Evolutionary conservation across 2,797 vertebrate species (phyloP).

Genomic region (Crypturellus tataupa): DNA sequence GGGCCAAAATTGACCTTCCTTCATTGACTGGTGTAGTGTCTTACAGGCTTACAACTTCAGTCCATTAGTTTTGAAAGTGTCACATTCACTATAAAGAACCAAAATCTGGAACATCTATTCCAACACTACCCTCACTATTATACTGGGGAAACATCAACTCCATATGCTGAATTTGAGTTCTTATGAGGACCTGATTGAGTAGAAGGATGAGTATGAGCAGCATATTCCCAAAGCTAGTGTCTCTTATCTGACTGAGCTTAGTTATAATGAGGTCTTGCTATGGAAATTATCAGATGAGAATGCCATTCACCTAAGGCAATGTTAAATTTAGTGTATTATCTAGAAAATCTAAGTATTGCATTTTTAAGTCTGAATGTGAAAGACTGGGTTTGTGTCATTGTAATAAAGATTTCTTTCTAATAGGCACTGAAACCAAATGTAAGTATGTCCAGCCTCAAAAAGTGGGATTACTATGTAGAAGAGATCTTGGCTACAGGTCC

Average conservation of each 20-base stretch:
- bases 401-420: slow-evolving; percentile 71
- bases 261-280: background rate
- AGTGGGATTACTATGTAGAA: slow-evolving; percentile 95
- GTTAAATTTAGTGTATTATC: background rate
- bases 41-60: background rate
- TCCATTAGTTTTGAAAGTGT: background rate
- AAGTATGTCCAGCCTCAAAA: slow-evolving; percentile 90
- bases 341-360: background rate
- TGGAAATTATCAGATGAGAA: background rate
- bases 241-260: background rate
- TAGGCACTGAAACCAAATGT: slow-evolving; percentile 90
- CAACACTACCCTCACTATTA: background rate
- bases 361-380: background rate
- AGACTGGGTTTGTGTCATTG: background rate
- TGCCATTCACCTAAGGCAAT: background rate
- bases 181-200: background rate
- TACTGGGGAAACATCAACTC: background rate
- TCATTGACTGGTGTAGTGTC: background rate
- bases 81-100: background rate
- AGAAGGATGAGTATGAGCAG: background rate
- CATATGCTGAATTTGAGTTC: background rate
- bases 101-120: background rate
- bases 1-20: background rate
- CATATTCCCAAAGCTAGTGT: background rate
- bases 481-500: slow-evolving; percentile 95